Evolutionary conservation across 2,797 vertebrate genomes (phyloP).

Genomic region (Catharus ustulatus): DNA sequence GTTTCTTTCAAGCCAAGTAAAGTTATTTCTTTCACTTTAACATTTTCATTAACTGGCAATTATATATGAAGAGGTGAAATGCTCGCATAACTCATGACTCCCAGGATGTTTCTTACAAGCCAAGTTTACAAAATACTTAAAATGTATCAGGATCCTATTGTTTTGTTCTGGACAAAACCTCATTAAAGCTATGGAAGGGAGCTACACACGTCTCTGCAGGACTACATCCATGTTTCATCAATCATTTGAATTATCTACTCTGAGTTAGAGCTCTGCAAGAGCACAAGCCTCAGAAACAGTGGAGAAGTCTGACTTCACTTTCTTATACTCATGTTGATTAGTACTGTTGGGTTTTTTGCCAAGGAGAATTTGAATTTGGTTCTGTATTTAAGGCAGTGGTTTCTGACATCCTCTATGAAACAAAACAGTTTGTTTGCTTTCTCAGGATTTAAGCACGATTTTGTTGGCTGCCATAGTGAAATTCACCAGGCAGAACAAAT

Average conservation of each 20-base stretch:
- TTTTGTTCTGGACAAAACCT: background rate
- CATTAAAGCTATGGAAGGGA: background rate
- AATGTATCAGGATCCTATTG: background rate
- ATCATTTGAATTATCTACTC: background rate
- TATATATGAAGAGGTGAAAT: background rate
- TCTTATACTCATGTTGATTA: background rate
- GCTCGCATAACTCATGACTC: background rate
- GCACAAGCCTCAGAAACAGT: background rate
- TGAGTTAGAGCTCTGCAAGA: background rate
- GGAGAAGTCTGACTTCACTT: background rate
- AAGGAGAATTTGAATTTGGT: background rate
- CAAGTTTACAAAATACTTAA: background rate
- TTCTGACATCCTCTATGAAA: slow-evolving; percentile 11
- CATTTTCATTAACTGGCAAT: background rate
- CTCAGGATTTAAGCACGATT: slow-evolving; percentile 14
- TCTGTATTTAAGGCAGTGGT: background rate
- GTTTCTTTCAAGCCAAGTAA: background rate
- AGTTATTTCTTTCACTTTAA: background rate
- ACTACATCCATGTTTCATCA: background rate
- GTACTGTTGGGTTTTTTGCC: background rate
- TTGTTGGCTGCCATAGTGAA: background rate
- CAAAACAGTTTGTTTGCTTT: slow-evolving; percentile 8
- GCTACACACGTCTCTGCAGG: background rate
- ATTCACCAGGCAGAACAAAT: background rate
- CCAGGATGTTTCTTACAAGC: background rate